Evolutionary conservation across 30 jellyfish, hydroid and myxozoan species (phyloP).

Genomic region (Pelagia noctiluca): DNA sequence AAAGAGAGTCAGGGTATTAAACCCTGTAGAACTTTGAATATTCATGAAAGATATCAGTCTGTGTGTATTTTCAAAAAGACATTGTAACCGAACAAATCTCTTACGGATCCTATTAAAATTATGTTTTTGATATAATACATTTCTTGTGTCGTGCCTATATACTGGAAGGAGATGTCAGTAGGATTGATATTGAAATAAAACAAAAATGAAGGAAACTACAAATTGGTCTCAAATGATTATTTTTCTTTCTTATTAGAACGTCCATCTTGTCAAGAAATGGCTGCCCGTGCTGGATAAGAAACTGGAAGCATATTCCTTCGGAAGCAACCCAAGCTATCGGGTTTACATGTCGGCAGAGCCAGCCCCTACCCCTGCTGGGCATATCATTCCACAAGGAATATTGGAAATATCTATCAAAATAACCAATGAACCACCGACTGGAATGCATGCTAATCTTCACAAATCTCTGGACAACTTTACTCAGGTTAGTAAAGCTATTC

Average conservation of each 20-base stretch:
- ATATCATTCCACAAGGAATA: conserved; percentile 97
- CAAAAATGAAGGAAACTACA: no score
- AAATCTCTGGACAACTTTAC: conserved; percentile 96
- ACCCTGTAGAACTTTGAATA: no score
- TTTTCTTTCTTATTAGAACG: conserved; percentile 69
- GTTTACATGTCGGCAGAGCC: conserved; percentile 99
- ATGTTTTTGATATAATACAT: no score
- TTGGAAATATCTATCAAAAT: conserved; percentile 95
- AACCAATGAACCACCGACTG: conserved; percentile 99
- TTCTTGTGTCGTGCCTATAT: no score
- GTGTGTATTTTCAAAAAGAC: no score
- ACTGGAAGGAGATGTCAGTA: no score
- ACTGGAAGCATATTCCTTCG: conserved; percentile 89
- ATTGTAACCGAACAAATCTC: no score
- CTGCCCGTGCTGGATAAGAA: conserved; percentile 95
- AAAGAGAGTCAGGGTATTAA: no score
- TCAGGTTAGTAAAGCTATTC: conserved; percentile 63
- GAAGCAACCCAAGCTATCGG: conserved; percentile 88
- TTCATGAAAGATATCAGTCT: no score
- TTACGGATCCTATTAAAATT: no score
- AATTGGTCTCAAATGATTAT: not conserved
- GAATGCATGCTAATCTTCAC: conserved; percentile 99
- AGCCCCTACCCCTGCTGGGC: conserved; percentile 99
- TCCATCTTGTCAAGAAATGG: conserved; percentile 98
- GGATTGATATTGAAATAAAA: no score